Evolutionary conservation across 1,140 invertebrate genomes (phyloP).

Genomic region (Batillaria attramentaria): DNA sequence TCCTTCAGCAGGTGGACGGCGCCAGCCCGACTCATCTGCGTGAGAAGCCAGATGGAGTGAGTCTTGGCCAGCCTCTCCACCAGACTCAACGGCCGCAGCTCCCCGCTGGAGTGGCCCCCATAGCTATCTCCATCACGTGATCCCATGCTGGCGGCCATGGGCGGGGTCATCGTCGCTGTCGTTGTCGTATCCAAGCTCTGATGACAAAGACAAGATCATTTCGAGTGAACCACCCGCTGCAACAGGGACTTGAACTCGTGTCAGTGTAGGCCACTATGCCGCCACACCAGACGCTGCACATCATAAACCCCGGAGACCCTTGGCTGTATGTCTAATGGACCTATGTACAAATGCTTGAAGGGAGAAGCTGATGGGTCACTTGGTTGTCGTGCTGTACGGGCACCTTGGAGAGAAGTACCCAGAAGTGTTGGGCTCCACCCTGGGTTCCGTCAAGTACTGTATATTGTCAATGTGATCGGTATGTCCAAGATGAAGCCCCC

Average conservation of each 20-base stretch:
- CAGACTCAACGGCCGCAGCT: conserved; percentile 77
- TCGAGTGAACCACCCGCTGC: not conserved
- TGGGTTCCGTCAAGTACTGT: no score
- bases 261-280: not conserved
- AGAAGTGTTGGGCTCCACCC: no score
- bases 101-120: conserved; percentile 3
- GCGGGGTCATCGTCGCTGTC: conserved; percentile 7
- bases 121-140: not conserved
- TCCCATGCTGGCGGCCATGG: not conserved
- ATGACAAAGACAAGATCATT: not conserved
- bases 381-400: no score
- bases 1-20: conserved; percentile 93
- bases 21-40: conserved; percentile 91
- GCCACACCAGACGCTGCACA: no score
- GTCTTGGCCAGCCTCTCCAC: conserved; percentile 90
- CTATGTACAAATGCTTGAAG: no score
- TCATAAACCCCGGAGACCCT: no score
- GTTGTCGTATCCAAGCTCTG: not conserved
- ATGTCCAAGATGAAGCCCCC: no score
- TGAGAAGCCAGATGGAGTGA: conserved; percentile 95
- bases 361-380: no score
- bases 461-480: no score
- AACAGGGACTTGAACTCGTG: not conserved
- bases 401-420: no score
- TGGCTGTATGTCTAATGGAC: no score